These are phyloP conservation scores for Carabus problematicus DNA, from an alignment of 2,888 invertebrate genomes.

Conservation along the genomic window DNA sequence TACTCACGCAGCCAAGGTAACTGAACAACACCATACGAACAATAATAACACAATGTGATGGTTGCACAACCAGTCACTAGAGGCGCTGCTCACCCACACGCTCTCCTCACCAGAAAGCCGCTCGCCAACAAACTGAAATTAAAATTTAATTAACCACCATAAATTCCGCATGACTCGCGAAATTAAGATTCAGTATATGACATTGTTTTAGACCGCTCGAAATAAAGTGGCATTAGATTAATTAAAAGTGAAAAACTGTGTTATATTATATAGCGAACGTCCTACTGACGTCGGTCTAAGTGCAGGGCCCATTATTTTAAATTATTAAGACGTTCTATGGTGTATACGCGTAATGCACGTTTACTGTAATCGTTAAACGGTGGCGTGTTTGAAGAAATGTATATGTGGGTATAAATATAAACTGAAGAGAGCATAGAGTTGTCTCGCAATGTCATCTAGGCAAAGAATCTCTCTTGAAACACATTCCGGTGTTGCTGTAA, in stretches of 20 bases:
- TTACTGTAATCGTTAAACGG: conserved; percentile 50
- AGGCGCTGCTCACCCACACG: conserved; percentile 10
- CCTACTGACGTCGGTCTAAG: conserved; percentile 12
- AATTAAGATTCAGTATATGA: conserved; percentile 60
- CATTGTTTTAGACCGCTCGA: conserved; percentile 57
- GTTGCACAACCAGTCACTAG: conserved; percentile 16
- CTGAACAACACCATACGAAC: neutral
- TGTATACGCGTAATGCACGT: conserved; percentile 53
- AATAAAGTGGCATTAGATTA: conserved; percentile 59
- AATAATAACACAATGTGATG: neutral
- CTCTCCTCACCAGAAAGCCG: conserved; percentile 44
- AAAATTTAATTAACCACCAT: conserved; percentile 60
- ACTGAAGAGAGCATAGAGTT: neutral
- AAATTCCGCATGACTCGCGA: conserved; percentile 56
- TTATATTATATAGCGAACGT: conserved; percentile 51
- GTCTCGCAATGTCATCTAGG: neutral
- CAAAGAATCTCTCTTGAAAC: neutral
- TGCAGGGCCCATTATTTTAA: conserved; percentile 52
- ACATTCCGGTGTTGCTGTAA: no score
- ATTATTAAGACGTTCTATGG: conserved; percentile 50
- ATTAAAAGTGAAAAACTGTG: conserved; percentile 60
- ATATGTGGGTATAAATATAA: neutral
- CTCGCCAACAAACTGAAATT: conserved; percentile 55
- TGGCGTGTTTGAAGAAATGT: neutral
- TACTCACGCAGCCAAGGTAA: neutral